Evolutionary conservation across 2,888 invertebrate species (phyloP).

Genomic region (Camponotus fellah): DNA sequence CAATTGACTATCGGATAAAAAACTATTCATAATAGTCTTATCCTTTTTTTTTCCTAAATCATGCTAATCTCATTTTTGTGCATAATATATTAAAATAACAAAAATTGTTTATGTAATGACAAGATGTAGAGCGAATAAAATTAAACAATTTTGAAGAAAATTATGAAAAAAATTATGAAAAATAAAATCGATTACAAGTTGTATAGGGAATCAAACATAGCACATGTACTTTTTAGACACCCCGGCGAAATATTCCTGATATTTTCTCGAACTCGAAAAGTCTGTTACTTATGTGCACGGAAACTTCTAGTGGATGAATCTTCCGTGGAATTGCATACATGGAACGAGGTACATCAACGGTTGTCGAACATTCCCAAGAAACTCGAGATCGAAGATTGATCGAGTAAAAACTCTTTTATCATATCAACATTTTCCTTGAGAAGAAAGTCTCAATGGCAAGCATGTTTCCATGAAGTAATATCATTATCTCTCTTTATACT

Average conservation of each 20-base stretch:
- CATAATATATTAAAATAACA: not conserved
- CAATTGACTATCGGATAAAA: conserved; percentile 20
- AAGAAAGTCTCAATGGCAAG: conserved; percentile 30
- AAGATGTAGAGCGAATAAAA: not conserved
- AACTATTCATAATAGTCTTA: conserved; percentile 21
- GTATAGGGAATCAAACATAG: not conserved
- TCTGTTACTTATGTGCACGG: conserved; percentile 29
- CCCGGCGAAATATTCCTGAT: not conserved
- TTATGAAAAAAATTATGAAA: too few relatives aligned
- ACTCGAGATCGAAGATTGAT: conserved; percentile 49
- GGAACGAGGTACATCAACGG: conserved; percentile 43
- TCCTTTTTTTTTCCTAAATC: not conserved
- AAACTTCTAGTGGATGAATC: conserved; percentile 47
- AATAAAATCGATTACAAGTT: not conserved
- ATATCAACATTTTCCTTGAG: conserved; percentile 33
- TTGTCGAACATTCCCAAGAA: conserved; percentile 27
- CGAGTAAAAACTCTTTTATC: conserved; percentile 45
- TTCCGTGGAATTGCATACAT: conserved; percentile 28
- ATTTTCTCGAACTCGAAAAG: conserved; percentile 32
- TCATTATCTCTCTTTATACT: conserved; percentile 6
- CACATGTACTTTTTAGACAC: conserved; percentile 1
- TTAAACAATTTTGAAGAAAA: not conserved
- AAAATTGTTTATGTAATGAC: not conserved
- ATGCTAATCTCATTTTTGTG: not conserved
- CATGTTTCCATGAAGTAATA: not conserved